These are phyloP conservation scores for Otocyon megalotis DNA, from an alignment of 2,113 vertebrate genomes.

Conservation along the genomic window DNA sequence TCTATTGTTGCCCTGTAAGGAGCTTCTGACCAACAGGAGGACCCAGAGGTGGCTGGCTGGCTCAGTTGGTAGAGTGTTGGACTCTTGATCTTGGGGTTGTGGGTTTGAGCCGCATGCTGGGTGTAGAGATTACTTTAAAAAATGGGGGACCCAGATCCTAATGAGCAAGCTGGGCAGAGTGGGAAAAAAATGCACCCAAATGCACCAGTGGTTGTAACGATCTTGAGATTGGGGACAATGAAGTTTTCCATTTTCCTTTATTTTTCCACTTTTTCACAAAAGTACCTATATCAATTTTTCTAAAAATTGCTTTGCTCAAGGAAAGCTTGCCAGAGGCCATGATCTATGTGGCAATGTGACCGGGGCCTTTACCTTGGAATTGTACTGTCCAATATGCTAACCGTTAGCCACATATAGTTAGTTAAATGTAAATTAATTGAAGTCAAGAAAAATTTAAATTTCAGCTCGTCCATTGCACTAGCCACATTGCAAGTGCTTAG, in stretches of 20 bases:
- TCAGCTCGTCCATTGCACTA: background rate
- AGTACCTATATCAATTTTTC: background rate
- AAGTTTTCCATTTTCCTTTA: background rate
- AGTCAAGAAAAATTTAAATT: background rate
- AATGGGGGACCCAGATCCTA: background rate
- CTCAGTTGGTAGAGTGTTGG: background rate
- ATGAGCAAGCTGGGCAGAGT: background rate
- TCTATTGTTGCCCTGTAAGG: background rate
- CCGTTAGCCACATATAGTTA: background rate
- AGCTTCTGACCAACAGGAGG: background rate
- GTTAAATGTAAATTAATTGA: background rate
- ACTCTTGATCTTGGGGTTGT: background rate
- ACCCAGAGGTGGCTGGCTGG: background rate
- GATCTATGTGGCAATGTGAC: background rate
- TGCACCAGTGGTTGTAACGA: background rate
- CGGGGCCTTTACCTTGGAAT: background rate
- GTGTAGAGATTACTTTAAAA: background rate
- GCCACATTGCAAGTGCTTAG: background rate
- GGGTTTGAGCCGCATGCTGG: background rate
- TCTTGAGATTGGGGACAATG: background rate
- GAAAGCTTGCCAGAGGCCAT: background rate
- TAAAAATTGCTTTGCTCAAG: slow-evolving; percentile 11
- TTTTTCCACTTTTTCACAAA: slow-evolving; percentile 15
- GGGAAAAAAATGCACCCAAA: background rate
- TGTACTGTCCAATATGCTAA: background rate